Evolutionary conservation across 2,113 vertebrate genomes (phyloP).

Genomic region (Zosterops japonicus): DNA sequence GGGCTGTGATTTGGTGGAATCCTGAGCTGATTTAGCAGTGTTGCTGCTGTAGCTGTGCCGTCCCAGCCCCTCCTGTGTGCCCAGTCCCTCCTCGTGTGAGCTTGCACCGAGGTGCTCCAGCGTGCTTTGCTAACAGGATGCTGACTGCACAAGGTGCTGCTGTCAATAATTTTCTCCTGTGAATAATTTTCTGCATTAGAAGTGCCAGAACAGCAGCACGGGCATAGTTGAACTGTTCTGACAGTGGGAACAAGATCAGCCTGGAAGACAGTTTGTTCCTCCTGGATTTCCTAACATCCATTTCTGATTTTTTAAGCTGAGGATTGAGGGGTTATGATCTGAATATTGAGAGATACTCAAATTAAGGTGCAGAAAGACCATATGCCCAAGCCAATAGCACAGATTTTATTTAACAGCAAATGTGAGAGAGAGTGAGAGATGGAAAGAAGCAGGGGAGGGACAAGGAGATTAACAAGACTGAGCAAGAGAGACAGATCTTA

Average conservation of each 20-base stretch:
- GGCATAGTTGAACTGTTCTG: background rate
- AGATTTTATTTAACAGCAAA: background rate
- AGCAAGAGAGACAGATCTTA: background rate
- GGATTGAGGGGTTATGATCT: background rate
- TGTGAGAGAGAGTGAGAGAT: background rate
- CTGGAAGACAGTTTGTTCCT: background rate
- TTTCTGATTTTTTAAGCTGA: background rate
- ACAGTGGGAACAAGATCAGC: background rate
- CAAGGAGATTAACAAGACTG: background rate
- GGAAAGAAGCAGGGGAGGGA: background rate
- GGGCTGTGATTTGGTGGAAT: background rate
- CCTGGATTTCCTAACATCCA: background rate
- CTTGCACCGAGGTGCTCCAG: background rate
- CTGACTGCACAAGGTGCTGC: background rate
- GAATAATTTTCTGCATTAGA: background rate
- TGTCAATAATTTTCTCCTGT: background rate
- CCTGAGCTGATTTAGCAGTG: accelerated
- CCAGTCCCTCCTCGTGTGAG: accelerated
- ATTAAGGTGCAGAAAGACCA: background rate
- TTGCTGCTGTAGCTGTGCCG: accelerated
- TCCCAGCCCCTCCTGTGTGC: background rate
- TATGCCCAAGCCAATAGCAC: background rate
- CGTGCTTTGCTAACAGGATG: accelerated
- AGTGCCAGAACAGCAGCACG: background rate
- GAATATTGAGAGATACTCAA: background rate